Base-by-base conservation (phyloP, 2,888 invertebrate species). In the Yponomeuta evonymella region DNA sequence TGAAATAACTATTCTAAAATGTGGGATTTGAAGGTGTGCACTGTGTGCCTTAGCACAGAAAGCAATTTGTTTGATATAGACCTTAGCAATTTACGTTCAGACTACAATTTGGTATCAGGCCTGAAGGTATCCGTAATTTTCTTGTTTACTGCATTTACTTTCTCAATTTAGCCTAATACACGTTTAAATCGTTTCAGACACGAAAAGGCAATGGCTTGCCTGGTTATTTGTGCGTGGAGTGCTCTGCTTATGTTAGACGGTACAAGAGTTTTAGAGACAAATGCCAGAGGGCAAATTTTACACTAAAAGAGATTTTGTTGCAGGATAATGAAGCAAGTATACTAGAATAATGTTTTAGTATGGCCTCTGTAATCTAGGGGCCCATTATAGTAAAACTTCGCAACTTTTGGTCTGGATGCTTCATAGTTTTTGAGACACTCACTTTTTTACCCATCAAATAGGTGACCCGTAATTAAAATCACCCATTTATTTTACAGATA, bases 211-310 rank as follows among this genome's bases (percentile, higher is more conserved):
- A 79, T 75, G 90, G 89, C 0, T 75, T 90, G 74, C 89, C 90
- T 4, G 81, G 85, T 71, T 87, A 86, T 75, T 77, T 92, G 72
- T 92, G 91, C 77, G 79, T 81, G 66, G 84, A 85, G 75, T 92
- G 91, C 75, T 73, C 76, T 69, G 82, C 84, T 2, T 81, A 82
- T 72, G 77, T 90, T 5, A 83, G 75, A 75, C 80, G 80, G 3
- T 89, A 79, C 69, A 81, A 79, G 69, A 83, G 79, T 70, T 92
- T 91, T 75, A 82, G 87, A 70, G 81, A 84, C 23, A 89, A 84
- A 82, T 90, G 91, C 75, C 88, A 90, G 66, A 80, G 84, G 72
- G 84, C 90, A 5, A 79, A 87, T 77, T 91, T 81, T 75, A 76
- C 83, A 58, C 77, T 92, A 68, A 79, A 81, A 71, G 85, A 89